Conservation (phyloP, 2,888 invertebrate genomes). For the Volucella inflata region DNA sequence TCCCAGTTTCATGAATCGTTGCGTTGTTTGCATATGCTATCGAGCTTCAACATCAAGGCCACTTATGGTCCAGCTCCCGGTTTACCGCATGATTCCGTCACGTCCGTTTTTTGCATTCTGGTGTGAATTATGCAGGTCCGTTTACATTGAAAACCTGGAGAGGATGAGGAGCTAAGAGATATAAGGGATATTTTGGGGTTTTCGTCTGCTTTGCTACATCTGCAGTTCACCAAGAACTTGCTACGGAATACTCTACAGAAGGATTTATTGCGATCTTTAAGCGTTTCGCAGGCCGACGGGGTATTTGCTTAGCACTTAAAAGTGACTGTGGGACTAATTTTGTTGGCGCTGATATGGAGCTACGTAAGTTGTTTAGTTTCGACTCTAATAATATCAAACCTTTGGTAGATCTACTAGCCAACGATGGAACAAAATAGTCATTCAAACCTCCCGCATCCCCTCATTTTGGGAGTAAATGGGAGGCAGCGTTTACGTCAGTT, state of each 20-base stretch:
- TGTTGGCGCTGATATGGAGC: conserved; percentile 58
- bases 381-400: conserved; percentile 24
- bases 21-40: conserved; percentile 12
- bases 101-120: conserved; percentile 66
- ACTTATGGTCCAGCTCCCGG: conserved; percentile 78
- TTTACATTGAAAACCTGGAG: conserved; percentile 56
- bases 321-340: conserved; percentile 79
- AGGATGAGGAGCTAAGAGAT: conserved; percentile 65
- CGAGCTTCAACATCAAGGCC: too few relatives aligned
- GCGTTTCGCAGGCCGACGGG: conserved; percentile 77
- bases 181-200: conserved; percentile 76
- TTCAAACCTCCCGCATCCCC: conserved; percentile 29
- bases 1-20: too few relatives aligned
- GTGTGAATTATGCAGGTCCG: too few relatives aligned
- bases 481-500: conserved; percentile 20
- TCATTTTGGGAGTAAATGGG: conserved; percentile 41
- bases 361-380: background rate
- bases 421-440: conserved; percentile 75
- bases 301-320: conserved; percentile 75
- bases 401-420: conserved; percentile 34
- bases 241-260: too few relatives aligned
- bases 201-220: conserved; percentile 77
- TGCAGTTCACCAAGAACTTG: conserved; percentile 37
- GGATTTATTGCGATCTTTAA: conserved; percentile 77
- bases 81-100: conserved; percentile 28